A percentile compares a stretch with the other conserved stretches of the same genome.
phyloP scores from a whole-genome alignment of 2,888 invertebrate genomes.

The Allolobophora icterica region DNA sequence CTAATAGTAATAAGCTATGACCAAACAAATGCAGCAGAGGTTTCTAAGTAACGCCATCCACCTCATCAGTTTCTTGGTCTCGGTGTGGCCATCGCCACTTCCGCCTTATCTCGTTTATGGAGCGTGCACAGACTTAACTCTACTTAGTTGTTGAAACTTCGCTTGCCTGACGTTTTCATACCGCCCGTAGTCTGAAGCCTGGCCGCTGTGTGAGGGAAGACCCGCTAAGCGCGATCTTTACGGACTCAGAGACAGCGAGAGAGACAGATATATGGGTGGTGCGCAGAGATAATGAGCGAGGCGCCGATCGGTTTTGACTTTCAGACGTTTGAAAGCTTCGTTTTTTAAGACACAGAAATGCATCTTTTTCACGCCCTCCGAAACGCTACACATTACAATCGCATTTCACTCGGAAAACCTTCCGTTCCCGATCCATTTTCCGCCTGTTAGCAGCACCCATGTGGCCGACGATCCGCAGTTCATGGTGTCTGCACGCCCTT shows the following conservation, averaged over 20 bases:
- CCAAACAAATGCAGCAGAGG: too few relatives aligned
- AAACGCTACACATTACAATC: not conserved
- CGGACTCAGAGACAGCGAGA: constrained; percentile 41
- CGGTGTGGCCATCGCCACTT: too few relatives aligned
- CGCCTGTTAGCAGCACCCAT: not conserved
- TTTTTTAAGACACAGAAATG: not conserved
- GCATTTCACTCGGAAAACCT: not conserved
- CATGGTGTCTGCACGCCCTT: not conserved
- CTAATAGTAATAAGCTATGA: too few relatives aligned
- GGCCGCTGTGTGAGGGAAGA: not conserved
- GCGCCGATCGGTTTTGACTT: not conserved
- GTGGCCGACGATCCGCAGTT: not conserved
- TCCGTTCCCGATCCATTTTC: not conserved
- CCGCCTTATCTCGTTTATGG: too few relatives aligned
- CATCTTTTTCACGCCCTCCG: not conserved
- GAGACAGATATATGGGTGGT: constrained; percentile 32
- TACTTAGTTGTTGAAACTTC: not conserved
- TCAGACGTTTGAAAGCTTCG: not conserved
- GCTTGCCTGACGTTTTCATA: not conserved
- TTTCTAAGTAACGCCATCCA: too few relatives aligned
- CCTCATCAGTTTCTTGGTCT: too few relatives aligned
- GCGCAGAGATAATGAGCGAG: not conserved
- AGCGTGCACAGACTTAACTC: too few relatives aligned
- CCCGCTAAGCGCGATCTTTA: not conserved
- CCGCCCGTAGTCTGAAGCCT: not conserved